Base-by-base conservation (phyloP, 2,113 vertebrate species). In the Verasper variegatus region DNA sequence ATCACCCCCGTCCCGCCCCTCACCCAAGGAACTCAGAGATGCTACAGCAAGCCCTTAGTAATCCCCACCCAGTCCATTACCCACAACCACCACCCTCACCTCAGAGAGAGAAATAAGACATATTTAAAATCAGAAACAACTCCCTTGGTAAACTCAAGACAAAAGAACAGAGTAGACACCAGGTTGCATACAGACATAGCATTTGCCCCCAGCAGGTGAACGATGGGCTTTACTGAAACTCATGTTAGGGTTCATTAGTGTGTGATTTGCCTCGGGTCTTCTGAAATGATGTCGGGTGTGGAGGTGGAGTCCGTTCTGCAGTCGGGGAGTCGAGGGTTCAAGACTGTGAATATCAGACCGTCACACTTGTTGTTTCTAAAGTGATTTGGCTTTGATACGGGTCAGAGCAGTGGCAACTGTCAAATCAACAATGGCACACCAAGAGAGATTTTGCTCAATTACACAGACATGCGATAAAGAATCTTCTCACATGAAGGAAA, bases 151-250 rank as follows among this genome's bases (percentile, higher is more conserved):
- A 91, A 87, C 82, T 83, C 71, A 71, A 18, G 78, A 83, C 62
- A 84, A 66, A 88, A 90, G 60, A 89, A 88, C 84, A 86, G 77
- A 89, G 83, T 65, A 80, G 70, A 93, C 83, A 90, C 87, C 79
- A 84, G 84, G 63, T 90, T 92, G 89, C 90, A 92, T 92, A 92
- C 87, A 92, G 70, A 92, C 85, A 90, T 74, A 89, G 76, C 76
- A 84, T 86, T 84, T 87, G 75, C 76, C 86, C 88, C 81, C 88
- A 89, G 80, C 80, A 79, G 78, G 76, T 81, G 79, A 88, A 68
- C 31, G n/a, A 76, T 77, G 76, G 71, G 66, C 68, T 71, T 75
- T 49, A 85, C 64, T 70, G 69, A 77, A 88, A 86, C 67, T 60
- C n/a, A 68, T 82, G 40, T 87, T 59, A 42, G 35, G 71, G 40